Conservation (phyloP, 1,140 invertebrate genomes). For the Orius insidiosus region DNA sequence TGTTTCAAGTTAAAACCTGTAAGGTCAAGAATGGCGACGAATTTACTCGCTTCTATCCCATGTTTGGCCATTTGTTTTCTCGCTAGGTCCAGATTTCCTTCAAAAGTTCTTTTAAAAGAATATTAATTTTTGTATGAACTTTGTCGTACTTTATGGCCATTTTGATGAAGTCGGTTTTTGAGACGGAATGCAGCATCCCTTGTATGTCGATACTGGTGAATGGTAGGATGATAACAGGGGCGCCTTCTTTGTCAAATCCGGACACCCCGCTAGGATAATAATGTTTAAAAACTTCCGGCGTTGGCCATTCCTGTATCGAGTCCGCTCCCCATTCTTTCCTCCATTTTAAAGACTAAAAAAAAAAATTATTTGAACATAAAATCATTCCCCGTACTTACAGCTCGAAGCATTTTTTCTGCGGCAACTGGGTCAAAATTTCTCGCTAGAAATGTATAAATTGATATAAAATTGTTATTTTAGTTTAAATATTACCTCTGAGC, state of each 20-base stretch:
- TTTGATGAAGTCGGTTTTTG: slow-evolving; percentile 52
- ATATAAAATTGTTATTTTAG: no score
- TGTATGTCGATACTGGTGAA: slow-evolving; percentile 57
- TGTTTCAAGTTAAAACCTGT: slow-evolving; percentile 65
- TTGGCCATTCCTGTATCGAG: slow-evolving; percentile 41
- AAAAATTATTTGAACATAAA: not conserved
- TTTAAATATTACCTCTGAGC: slow-evolving; percentile 5
- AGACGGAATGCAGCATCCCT: slow-evolving; percentile 59
- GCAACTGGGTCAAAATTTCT: slow-evolving; percentile 62
- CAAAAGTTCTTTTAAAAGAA: slow-evolving; percentile 9
- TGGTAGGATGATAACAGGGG: slow-evolving; percentile 57
- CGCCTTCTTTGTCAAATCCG: slow-evolving; percentile 72
- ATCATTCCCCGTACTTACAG: slow-evolving; percentile 36
- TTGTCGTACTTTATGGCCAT: slow-evolving; percentile 38
- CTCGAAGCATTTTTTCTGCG: slow-evolving; percentile 70
- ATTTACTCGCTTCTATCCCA: slow-evolving; percentile 38
- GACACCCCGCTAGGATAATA: slow-evolving; percentile 57
- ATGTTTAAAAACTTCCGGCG: slow-evolving; percentile 47
- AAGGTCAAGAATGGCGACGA: slow-evolving; percentile 69
- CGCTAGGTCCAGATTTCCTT: slow-evolving; percentile 35
- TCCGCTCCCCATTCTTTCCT: slow-evolving; percentile 62
- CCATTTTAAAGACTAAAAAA: slow-evolving; percentile 52
- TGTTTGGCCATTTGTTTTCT: slow-evolving; percentile 37
- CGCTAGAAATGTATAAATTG: slow-evolving; percentile 36
- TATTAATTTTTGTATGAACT: slow-evolving; percentile 11